Conservation (phyloP, 2,888 invertebrate genomes). For the Drosophila sordidula region DNA sequence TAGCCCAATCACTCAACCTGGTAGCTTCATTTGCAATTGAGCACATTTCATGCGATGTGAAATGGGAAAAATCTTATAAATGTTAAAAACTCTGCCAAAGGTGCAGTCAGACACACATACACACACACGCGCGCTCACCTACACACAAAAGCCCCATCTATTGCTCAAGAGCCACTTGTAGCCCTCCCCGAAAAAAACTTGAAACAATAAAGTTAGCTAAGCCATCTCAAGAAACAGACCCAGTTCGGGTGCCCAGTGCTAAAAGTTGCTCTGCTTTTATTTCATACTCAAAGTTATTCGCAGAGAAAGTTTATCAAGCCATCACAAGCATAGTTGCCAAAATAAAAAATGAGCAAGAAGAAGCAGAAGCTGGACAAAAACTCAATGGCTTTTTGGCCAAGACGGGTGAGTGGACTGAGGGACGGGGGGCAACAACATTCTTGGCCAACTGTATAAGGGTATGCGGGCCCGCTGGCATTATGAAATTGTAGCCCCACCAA, state of each 20-base stretch:
- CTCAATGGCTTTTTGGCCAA: slow-evolving; percentile 25
- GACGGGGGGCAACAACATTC: slow-evolving; percentile 23
- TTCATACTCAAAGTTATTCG: slow-evolving; percentile 60
- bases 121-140: slow-evolving; percentile 16
- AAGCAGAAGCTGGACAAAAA: slow-evolving; percentile 23
- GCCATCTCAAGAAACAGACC: slow-evolving; percentile 35
- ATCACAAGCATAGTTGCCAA: slow-evolving; percentile 68
- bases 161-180: slow-evolving; percentile 45
- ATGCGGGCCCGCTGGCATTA: slow-evolving; percentile 12
- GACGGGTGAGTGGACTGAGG: neutral
- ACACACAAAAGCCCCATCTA: slow-evolving; percentile 17
- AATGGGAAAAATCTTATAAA: slow-evolving; percentile 39
- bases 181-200: slow-evolving; percentile 44
- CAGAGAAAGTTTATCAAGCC: slow-evolving; percentile 66
- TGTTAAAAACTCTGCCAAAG: slow-evolving; percentile 42
- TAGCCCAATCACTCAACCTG: slow-evolving; percentile 65
- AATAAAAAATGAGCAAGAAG: slow-evolving; percentile 32
- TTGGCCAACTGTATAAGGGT: slow-evolving; percentile 17
- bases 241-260: slow-evolving; percentile 17
- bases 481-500: slow-evolving; percentile 35
- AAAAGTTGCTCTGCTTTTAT: slow-evolving; percentile 52
- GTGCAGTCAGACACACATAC: slow-evolving; percentile 38
- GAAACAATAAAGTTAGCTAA: slow-evolving; percentile 64
- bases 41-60: slow-evolving; percentile 50
- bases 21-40: slow-evolving; percentile 66